phyloP scores from a whole-genome alignment of 1,140 invertebrate species.

The Rhizoglyphus robini region DNA sequence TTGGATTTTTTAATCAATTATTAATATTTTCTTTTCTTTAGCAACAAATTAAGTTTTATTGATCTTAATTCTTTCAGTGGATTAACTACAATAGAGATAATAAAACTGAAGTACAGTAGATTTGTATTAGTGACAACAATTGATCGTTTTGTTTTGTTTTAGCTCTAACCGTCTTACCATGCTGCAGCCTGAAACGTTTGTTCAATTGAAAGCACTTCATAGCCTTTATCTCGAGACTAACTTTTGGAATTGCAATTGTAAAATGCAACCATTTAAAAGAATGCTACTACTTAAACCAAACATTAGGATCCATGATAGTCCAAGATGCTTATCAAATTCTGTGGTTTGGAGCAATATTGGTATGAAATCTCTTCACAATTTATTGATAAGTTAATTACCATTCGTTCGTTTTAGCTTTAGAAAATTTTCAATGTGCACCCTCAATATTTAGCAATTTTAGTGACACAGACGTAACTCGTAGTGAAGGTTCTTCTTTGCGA shows the following conservation, averaged over 20 bases:
- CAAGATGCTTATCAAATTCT: slow-evolving; percentile 6
- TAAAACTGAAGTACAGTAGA: slow-evolving; percentile 47
- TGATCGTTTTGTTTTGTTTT: slow-evolving; percentile 19
- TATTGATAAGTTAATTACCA: background rate
- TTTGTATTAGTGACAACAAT: background rate
- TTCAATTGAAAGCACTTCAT: slow-evolving; percentile 51
- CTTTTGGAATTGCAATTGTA: slow-evolving; percentile 66
- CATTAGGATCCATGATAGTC: slow-evolving; percentile 16
- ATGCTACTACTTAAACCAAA: background rate
- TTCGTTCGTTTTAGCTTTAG: background rate
- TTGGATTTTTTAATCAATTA: background rate
- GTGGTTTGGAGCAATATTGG: slow-evolving; percentile 20
- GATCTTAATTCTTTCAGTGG: slow-evolving; percentile 53
- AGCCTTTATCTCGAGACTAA: slow-evolving; percentile 57
- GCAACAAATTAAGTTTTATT: slow-evolving; percentile 49
- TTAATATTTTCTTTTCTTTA: slow-evolving; percentile 11
- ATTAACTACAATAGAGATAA: slow-evolving; percentile 52
- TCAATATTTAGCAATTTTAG: slow-evolving; percentile 6
- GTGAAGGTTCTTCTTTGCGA: slow-evolving; percentile 14
- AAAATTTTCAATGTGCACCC: slow-evolving; percentile 13
- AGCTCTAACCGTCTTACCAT: slow-evolving; percentile 49
- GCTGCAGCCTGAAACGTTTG: slow-evolving; percentile 50
- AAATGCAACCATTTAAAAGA: slow-evolving; percentile 50
- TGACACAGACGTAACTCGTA: slow-evolving; percentile 1
- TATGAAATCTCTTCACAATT: background rate